Percentiles rank a stretch among this genome's conserved stretches.
Conservation (phyloP, 2,888 invertebrate genomes). For the Acanthosepion lycidas region DNA sequence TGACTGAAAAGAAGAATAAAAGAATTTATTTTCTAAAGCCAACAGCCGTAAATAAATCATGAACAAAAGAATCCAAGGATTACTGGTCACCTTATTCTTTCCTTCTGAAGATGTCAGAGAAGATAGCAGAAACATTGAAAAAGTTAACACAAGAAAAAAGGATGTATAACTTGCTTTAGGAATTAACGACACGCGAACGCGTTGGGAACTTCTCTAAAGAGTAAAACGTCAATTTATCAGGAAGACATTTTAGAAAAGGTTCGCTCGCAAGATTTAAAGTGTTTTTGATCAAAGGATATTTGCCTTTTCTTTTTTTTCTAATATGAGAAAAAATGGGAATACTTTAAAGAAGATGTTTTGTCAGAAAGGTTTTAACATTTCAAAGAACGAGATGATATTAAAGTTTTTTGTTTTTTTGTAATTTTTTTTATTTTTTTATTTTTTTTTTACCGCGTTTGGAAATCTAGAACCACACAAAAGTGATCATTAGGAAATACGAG, state of each 20-base stretch:
- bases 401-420: background rate
- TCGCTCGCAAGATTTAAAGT: background rate
- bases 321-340: background rate
- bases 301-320: background rate
- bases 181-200: background rate
- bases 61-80: background rate
- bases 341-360: background rate
- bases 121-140: background rate
- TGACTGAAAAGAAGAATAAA: background rate
- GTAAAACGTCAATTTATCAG: background rate
- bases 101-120: background rate
- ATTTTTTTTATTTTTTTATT: background rate
- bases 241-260: background rate
- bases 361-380: background rate
- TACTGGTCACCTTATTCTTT: background rate
- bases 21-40: background rate
- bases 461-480: background rate
- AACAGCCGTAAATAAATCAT: background rate
- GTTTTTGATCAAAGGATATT: background rate
- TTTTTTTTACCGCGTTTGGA: background rate
- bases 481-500: background rate
- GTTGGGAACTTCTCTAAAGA: background rate
- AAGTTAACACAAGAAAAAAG: background rate
- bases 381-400: background rate
- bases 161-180: background rate